These are phyloP conservation scores for Ips typographus DNA, from an alignment of 1,140 invertebrate genomes.

Conservation along the genomic window DNA sequence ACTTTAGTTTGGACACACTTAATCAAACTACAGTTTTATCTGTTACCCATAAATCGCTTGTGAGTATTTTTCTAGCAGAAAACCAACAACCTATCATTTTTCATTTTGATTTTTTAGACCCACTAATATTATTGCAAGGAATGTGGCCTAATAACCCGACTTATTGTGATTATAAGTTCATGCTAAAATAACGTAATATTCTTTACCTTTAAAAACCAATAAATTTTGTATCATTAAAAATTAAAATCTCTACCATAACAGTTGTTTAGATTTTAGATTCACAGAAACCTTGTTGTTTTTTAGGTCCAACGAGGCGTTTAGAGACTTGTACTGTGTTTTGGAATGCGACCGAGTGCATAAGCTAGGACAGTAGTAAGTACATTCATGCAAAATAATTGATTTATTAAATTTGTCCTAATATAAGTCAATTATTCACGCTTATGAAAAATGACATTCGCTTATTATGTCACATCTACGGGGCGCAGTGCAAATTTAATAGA, in stretches of 20 bases:
- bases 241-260: not conserved
- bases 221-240: not conserved
- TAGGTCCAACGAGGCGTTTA: slow-evolving; percentile 62
- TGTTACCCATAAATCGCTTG: no score
- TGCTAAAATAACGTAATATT: not conserved
- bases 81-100: no score
- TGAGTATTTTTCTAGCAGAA: no score
- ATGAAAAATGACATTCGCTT: not conserved
- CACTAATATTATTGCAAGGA: no score
- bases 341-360: slow-evolving; percentile 95
- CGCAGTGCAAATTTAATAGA: no score
- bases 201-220: not conserved
- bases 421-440: no score
- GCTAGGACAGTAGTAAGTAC: slow-evolving; percentile 84
- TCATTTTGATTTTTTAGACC: no score
- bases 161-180: not conserved
- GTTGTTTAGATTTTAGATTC: not conserved
- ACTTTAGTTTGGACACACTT: not conserved
- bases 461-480: no score
- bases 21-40: no score
- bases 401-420: slow-evolving; percentile 4
- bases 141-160: no score
- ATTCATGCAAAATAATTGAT: slow-evolving; percentile 1
- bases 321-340: slow-evolving; percentile 95
- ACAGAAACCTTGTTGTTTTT: slow-evolving; percentile 13